Base-by-base conservation (phyloP, 2,888 invertebrate genomes). In the Cloeon dipterum region DNA sequence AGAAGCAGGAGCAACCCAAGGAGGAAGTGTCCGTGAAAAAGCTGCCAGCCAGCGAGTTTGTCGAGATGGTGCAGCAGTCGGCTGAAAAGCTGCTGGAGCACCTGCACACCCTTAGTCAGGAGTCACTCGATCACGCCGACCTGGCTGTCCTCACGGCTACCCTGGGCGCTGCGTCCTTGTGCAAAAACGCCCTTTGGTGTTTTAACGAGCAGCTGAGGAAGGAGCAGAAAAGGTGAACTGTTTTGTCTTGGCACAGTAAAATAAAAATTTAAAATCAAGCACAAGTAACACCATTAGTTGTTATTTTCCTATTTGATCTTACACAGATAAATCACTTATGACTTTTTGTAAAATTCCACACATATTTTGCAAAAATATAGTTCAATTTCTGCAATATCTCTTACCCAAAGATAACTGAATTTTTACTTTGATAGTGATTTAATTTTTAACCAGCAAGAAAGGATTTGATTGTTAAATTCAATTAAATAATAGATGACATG, bases 61-160 rank as follows among this genome's bases (percentile, higher is more conserved):
- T 76, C 10, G 61, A 64, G 33, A 53, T 76, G 26, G 63, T 67
- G n/a, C 59, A 69, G 1, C 71, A 76, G 48, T 77, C 79, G 1
- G 68, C 74, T 11, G 73, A 74, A 46, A 66, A 74, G 43, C 54
- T 82, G 10, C 52, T 76, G 47, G 79, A 78, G 48, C 82, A 83
- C 51, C 63, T 83, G 1, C 81, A 82, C 51, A 63, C 72, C 25
- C 51, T 83, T 7, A 78, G 75, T 0, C 82, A 83, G 57, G 82
- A 83, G 52, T 81, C 82, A 0, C 52, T 83, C 13, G 83, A 83
- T 57, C 82, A 82, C 49, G 82, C 82, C 0, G 82, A 82, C 52
- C 57, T 83, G 13, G 72, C 79, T 0, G 81, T 81, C 11, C 52
- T 46, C 32, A 46, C 78, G 1, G 78, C 78, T 0, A 78, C 82